A percentile compares a stretch with the other conserved stretches of the same genome.
Conservation (phyloP, 2,113 vertebrate genomes). For the Menidia beryllina region DNA sequence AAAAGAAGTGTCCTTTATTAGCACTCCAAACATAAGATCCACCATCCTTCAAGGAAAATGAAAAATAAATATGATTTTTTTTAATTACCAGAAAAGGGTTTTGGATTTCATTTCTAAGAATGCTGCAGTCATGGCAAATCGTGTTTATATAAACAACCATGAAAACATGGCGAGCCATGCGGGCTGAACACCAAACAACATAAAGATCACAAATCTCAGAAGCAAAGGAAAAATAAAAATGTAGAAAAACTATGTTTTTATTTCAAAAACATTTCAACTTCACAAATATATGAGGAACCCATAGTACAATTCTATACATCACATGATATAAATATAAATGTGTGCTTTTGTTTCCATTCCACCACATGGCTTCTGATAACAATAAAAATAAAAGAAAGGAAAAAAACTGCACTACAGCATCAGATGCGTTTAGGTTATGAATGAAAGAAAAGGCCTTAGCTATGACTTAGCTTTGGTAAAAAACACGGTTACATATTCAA, state of each 20-base stretch:
- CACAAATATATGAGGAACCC: slow-evolving; percentile 18
- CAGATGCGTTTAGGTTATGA: background rate
- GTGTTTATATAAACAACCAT: too few relatives aligned
- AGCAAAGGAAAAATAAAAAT: background rate
- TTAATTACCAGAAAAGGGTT: too few relatives aligned
- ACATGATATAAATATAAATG: background rate
- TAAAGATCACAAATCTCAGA: too few relatives aligned
- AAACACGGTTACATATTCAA: slow-evolving; percentile 22
- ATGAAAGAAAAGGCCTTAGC: slow-evolving; percentile 3
- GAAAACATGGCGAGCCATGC: too few relatives aligned
- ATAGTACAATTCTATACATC: background rate
- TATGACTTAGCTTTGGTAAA: slow-evolving; percentile 45
- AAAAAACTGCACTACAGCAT: background rate
- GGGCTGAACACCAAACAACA: too few relatives aligned
- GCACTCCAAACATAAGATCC: too few relatives aligned
- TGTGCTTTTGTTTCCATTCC: background rate
- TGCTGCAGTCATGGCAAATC: too few relatives aligned
- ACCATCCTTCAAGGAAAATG: too few relatives aligned
- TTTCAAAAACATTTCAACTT: slow-evolving; percentile 55
- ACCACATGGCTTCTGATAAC: background rate
- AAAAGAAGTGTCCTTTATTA: too few relatives aligned
- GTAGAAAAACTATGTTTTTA: slow-evolving; percentile 51
- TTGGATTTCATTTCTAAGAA: too few relatives aligned
- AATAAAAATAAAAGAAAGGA: too few relatives aligned
- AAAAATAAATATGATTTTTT: too few relatives aligned